Conservation (phyloP, 2,888 invertebrate species). For the Ernsta delagoae region DNA sequence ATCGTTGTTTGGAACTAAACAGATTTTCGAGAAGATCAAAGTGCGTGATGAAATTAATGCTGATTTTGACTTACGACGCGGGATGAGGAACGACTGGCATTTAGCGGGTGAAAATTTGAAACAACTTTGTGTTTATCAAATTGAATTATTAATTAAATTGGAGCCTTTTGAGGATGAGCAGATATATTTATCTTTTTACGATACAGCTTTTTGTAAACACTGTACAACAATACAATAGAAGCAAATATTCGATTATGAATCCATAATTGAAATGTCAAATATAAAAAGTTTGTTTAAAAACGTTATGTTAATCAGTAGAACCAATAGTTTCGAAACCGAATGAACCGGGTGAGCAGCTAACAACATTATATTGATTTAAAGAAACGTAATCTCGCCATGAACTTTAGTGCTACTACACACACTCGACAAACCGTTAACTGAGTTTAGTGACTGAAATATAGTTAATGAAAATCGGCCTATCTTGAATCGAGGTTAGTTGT, state of each 20-base stretch:
- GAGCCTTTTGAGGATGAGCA: conserved; percentile 13
- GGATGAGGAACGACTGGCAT: conserved; percentile 29
- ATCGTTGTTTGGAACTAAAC: conserved; percentile 44
- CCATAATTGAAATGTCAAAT: conserved; percentile 8
- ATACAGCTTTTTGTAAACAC: too few species aligned
- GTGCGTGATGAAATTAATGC: conserved; percentile 46
- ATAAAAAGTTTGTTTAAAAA: conserved; percentile 29
- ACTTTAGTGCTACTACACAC: conserved; percentile 4
- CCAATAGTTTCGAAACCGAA: conserved; percentile 29
- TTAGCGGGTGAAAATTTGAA: conserved; percentile 33
- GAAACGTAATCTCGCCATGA: conserved; percentile 23
- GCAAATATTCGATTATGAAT: background rate
- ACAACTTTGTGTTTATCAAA: conserved; percentile 31
- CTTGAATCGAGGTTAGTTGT: too few species aligned
- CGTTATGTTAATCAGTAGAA: conserved; percentile 24
- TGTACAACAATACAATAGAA: too few species aligned
- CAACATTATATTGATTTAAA: conserved; percentile 35
- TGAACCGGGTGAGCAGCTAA: conserved; percentile 17
- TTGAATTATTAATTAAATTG: conserved; percentile 34
- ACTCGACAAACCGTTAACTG: background rate
- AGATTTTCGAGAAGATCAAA: conserved; percentile 45
- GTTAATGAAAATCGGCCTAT: background rate
- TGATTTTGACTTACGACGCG: conserved; percentile 41
- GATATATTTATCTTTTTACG: background rate
- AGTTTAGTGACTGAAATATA: background rate